Base-by-base conservation (phyloP, 2,113 vertebrate genomes). In the Leucoraja erinaceus region DNA sequence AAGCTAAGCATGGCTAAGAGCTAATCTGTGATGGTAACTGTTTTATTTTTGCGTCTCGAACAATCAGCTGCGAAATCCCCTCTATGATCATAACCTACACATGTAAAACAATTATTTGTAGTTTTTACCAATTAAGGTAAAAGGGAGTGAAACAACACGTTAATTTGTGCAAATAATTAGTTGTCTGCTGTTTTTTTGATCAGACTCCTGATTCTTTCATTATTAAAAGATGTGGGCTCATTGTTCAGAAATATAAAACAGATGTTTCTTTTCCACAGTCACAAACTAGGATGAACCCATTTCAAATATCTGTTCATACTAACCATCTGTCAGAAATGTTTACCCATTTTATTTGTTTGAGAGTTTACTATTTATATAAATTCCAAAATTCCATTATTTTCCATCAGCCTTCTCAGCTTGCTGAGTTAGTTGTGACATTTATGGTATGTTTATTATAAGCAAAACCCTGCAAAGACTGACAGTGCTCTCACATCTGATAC, bases 341-440 rank as follows among this genome's bases (percentile, higher is more conserved):
- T 91, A 47, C 25, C 33, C 12, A 28, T 54, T 3, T 54, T 47
- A 72, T 91, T 91, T 72, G 33, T 91, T 72, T 25, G 31, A 22
- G 68, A 74, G 90, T 72, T 91, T 74, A 91, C 20, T 54, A 38
- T 91, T 91, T 91, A 91, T 91, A 54, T 91, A 91, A 66, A 47
- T 91, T 91, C 20, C 70, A 70, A 74, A 47, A 91, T 91, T 91
- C 90, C 90, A 91, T 91, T 54, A 72, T 72, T 91, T 91, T 22
- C 38, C 88, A 91, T 91, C 68, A 72, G 90, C 68, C 20, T 72
- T 91, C 68, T 54, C 68, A 54, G 20, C 20, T 91, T 12, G 22
- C 20, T 70, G 54, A 70, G 33, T 91, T 91, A 91, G 47, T 91
- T 91, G 6, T 91, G 66, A 54, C 66, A 70, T 91, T 91, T 54